Percentiles rank a stretch among this genome's conserved stretches.
Conservation (phyloP, 2,113 vertebrate genomes). For the Melozone crissalis region DNA sequence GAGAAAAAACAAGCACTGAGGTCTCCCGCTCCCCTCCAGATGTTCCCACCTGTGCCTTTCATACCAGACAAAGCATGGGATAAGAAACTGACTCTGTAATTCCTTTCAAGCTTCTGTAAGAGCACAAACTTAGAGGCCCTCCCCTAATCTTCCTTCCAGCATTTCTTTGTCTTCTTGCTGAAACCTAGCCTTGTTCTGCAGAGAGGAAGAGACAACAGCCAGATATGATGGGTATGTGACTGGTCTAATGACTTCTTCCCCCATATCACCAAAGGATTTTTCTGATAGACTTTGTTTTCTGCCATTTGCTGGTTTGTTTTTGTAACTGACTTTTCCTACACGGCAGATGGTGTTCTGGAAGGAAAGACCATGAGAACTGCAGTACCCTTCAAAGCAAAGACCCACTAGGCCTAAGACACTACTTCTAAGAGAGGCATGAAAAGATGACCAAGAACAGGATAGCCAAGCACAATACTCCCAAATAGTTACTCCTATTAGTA, state of each 20-base stretch:
- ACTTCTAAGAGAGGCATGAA: not conserved
- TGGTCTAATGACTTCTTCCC: not conserved
- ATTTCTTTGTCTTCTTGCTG: not conserved
- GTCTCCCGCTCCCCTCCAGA: not conserved
- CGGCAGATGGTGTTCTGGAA: not conserved
- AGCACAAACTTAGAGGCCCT: not conserved
- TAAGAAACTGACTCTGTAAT: not conserved
- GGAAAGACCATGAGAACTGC: not conserved
- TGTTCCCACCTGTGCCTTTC: not conserved
- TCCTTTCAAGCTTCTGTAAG: not conserved
- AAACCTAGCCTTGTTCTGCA: not conserved
- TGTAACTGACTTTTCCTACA: not conserved
- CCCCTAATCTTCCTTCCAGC: not conserved
- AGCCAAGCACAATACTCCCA: not conserved
- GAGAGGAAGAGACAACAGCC: not conserved
- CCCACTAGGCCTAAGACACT: not conserved
- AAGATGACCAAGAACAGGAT: not conserved
- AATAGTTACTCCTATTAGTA: not conserved
- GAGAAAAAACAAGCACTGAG: not conserved
- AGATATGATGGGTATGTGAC: accelerated
- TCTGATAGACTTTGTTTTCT: not conserved
- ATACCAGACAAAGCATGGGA: accelerated
- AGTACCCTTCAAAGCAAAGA: not conserved
- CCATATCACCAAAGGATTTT: accelerated
- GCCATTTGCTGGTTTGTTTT: not conserved